Base-by-base conservation (phyloP, 2,797 vertebrate genomes). In the Zalophus californianus region DNA sequence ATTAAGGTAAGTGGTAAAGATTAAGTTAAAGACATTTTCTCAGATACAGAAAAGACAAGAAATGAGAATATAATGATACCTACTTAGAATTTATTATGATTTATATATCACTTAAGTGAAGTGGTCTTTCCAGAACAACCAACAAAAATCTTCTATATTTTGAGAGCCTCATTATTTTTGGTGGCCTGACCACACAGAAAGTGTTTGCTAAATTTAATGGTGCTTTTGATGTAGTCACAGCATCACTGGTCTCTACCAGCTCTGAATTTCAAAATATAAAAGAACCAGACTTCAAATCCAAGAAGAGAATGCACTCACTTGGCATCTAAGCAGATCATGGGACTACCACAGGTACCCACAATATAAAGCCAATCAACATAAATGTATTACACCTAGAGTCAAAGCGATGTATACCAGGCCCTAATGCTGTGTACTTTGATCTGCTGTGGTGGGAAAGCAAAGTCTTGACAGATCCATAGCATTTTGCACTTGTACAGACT, bases 1-100 rank as follows among this genome's bases (percentile, higher is more conserved):
- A 96, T 97, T 98, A 98, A 98, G 92, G 96, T 98, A 98, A 98
- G 97, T 97, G 98, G 97, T 97, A 97, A 97, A 93, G 62, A 94
- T 86, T 95, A 95, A 96, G 50, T 79, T 80, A 94, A 94, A 94
- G n/a, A 7, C 27, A 90, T 96, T 94, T 94, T 83, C 50, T 79
- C 56, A 13, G 66, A 56, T 88, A 91, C 44, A 97, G 52, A 94
- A 90, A 94, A 72, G 15, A 90, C 64, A 87, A 48, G 96, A 92
- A 97, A 92, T 92, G 70, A 93, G 77, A 93, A 62, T n/a, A 84
- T 88, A 93, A 97, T 90, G 56, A n/a, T 80, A 54, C 60, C 70
- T 89, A 66, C 60, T 96, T 91, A 96, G 52, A 90, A 89, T 86
- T 94, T 96, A 96, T 90, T 91, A 70, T 66, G 44, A 68, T 93